phyloP scores from a whole-genome alignment of 1,140 invertebrate species.

The Sarcophaga bullata region DNA sequence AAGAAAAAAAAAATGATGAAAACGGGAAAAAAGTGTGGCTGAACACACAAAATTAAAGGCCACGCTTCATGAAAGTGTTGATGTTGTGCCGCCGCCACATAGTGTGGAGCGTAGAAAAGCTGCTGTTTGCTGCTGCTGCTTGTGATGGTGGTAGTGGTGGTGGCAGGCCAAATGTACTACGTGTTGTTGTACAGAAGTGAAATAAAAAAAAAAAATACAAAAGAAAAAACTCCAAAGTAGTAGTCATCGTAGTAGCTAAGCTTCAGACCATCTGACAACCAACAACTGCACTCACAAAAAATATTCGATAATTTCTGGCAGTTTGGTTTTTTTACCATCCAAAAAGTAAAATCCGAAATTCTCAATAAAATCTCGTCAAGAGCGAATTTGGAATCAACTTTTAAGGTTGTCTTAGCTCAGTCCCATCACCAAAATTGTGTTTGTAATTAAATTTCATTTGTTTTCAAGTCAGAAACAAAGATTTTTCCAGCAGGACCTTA shows the following conservation, averaged over 20 bases:
- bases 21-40: slow-evolving; percentile 40
- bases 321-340: too few species aligned
- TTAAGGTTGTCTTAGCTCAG: too few species aligned
- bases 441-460: too few species aligned
- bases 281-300: background rate
- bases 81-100: slow-evolving; percentile 45
- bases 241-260: background rate
- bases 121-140: slow-evolving; percentile 15
- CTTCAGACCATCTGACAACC: background rate
- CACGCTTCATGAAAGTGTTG: slow-evolving; percentile 47
- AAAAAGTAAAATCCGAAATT: too few species aligned
- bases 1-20: background rate
- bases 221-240: background rate
- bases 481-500: too few species aligned
- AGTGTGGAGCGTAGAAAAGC: slow-evolving; percentile 24
- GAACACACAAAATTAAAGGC: slow-evolving; percentile 46
- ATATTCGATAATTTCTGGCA: background rate
- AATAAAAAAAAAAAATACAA: too few species aligned
- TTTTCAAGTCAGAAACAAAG: too few species aligned
- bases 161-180: too few species aligned
- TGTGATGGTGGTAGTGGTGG: background rate
- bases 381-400: too few species aligned
- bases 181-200: too few species aligned
- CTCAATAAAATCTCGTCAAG: too few species aligned
- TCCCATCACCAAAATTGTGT: too few species aligned